Base-by-base conservation (phyloP, 1,140 invertebrate species). In the Triops cancriformis region DNA sequence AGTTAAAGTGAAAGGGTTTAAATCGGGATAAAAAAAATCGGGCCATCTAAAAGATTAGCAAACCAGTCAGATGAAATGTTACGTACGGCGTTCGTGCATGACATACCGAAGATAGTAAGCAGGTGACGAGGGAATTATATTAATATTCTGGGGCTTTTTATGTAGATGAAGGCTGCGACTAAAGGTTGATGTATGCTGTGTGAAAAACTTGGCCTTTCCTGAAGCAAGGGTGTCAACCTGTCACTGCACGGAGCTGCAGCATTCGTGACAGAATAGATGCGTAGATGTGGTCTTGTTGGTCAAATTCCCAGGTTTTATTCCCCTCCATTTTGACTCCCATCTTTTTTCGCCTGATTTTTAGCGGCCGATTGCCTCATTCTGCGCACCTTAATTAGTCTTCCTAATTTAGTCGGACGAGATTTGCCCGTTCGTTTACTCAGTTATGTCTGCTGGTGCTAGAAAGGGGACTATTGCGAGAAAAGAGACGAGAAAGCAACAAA, bases 201-300 rank as follows among this genome's bases (percentile, higher is more conserved):
- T 64, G 51, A 14, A 64, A 64, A 64, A 64, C 51, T 64, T 64
- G 51, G 51, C 51, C n/a, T 11, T 64, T 64, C 51, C 51, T 64
- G 51, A 64, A 64, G 51, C 51, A 64, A 64, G 51, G 51, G 51
- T 64, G 51, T 64, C 51, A 64, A 64, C 51, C 51, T 64, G 51
- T 64, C 51, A 64, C 51, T 64, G 14, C 14, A 64, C 18, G 51
- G 51, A 64, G 14, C 51, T 64, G 51, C 51, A 18, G 51, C n/a
- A 23, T 64, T 64, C 51, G 51, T 64, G 14, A 9, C 51, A 64
- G 10, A 37, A 37, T 37, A 7, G 31, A 37, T 37, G 2, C 31
- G 2, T 37, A 37, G 31, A 37, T 37, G 31, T 37, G 7, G 31
- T 37, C 31, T 7, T 37, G 31, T 37, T 7, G 2, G 31, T 37